Evolutionary conservation across 2,888 invertebrate genomes (phyloP), one percentile per base, ranked within the genome.

Genomic region (Orchestes rusci): DNA sequence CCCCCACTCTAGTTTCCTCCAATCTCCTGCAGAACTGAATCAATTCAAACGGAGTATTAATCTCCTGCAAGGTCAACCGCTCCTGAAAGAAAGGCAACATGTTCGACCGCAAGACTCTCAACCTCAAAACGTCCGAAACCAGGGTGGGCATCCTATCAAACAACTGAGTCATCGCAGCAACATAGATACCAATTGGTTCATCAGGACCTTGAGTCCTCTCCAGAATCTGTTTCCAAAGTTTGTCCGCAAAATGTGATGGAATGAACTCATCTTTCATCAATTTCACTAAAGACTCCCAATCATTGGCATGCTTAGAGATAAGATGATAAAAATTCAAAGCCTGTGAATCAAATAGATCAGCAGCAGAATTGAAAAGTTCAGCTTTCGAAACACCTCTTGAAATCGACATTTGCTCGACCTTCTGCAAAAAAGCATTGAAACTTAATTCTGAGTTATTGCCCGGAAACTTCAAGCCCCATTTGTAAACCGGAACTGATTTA

Each of bases 201-300:
- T n/a, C n/a, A n/a, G n/a, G n/a, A n/a, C n/a, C n/a, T n/a, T n/a
- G n/a, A n/a, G n/a, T n/a, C n/a, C n/a, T n/a, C n/a, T n/a, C n/a
- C n/a, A n/a, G n/a, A n/a, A n/a, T n/a, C n/a, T 50, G 47, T n/a
- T 40, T 30, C 38, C 38, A 38, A 3, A 32, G 15, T 32, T 16
- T n/a, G n/a, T n/a, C n/a, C 10, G 5, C 16, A 3, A 32, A 32
- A 13, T 32, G 15, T 7, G 16, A 7, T 5, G 35, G 16, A 16
- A 35, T 18, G 17, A 17, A 35, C 17, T 35, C 35, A 7, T 35
- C 35, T 12, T 35, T 35, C 35, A 35, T 35, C 5, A 35, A 35
- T 10, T 16, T n/a, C 5, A 35, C 12, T 18, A 35, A 16, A 5
- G 12, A 7, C 13, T 35, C 16, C 35, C 35, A 35, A 18, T 35